These are phyloP conservation scores for Diorhabda sublineata DNA, from an alignment of 1,140 invertebrate genomes.

Conservation along the genomic window DNA sequence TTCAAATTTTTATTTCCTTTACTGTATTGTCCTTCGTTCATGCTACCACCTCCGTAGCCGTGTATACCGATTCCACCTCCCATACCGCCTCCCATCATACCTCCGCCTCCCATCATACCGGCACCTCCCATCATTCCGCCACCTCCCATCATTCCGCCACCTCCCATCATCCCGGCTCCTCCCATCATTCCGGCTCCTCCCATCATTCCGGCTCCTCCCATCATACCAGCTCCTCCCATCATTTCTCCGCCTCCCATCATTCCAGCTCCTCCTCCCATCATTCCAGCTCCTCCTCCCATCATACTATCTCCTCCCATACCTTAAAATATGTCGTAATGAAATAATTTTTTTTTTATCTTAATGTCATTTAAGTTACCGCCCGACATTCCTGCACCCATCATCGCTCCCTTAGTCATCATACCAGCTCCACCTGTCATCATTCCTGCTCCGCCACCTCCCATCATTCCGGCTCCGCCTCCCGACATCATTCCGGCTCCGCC, in stretches of 20 bases:
- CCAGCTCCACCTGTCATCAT: conserved; percentile 7
- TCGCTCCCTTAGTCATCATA: conserved; percentile 4
- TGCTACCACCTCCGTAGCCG: conserved; percentile 46
- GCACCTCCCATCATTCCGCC: conserved; percentile 6
- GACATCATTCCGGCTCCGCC: conserved; percentile 17
- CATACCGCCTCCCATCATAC: conserved; percentile 14
- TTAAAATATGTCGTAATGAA: neutral
- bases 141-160: conserved; percentile 6
- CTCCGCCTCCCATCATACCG: conserved; percentile 8
- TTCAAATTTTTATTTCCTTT: conserved; percentile 53
- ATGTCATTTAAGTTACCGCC: neutral
- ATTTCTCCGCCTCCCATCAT: conserved; percentile 9
- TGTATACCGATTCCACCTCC: conserved; percentile 12
- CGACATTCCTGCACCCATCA: conserved; percentile 3
- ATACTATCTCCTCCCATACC: conserved; percentile 32
- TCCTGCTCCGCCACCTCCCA: conserved; percentile 18
- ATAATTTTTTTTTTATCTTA: neutral
- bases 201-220: conserved; percentile 17
- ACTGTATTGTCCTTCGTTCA: conserved; percentile 54
- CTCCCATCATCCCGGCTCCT: conserved; percentile 27
- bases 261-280: neutral
- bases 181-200: conserved; percentile 8
- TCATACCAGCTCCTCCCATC: neutral
- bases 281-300: neutral
- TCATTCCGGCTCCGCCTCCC: conserved; percentile 15